Conservation (phyloP, 2,888 invertebrate genomes). For the Liopterus haemorrhoidalis region DNA sequence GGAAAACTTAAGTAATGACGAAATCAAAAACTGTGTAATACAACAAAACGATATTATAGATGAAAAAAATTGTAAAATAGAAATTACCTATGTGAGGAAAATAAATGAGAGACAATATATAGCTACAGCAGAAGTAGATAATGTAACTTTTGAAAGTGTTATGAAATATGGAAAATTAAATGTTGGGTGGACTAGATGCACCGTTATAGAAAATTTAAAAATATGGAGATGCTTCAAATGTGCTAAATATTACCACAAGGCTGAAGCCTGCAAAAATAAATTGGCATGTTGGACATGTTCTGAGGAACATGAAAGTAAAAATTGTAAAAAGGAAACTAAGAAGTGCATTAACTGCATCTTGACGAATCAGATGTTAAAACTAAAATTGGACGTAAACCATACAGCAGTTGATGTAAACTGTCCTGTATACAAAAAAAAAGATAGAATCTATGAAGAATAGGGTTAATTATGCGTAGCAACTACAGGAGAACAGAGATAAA, state of each 20-base stretch:
- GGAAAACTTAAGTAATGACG: background rate
- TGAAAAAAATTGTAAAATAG: background rate
- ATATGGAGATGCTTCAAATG: slow-evolving; percentile 10
- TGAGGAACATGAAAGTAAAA: background rate
- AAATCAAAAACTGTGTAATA: background rate
- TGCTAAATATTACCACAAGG: slow-evolving; percentile 1
- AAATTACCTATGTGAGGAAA: slow-evolving; percentile 3
- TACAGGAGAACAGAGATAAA: no score
- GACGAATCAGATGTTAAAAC: slow-evolving; percentile 1
- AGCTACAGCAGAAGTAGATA: background rate
- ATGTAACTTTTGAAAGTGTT: background rate
- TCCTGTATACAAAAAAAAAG: background rate
- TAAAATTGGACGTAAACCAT: slow-evolving; percentile 4
- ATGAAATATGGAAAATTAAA: slow-evolving; percentile 1
- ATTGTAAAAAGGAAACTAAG: background rate
- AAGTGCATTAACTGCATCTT: slow-evolving; percentile 3
- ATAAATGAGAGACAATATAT: background rate
- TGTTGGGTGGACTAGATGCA: slow-evolving; percentile 4
- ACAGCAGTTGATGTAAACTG: slow-evolving; percentile 1
- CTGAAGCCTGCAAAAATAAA: background rate
- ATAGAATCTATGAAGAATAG: background rate
- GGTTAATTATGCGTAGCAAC: background rate
- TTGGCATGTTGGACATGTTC: background rate
- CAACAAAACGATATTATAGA: slow-evolving; percentile 1
- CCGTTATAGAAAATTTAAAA: slow-evolving; percentile 1